These are phyloP conservation scores for Trichomycterus rosablanca DNA, from an alignment of 2,113 vertebrate species.

Conservation along the genomic window DNA sequence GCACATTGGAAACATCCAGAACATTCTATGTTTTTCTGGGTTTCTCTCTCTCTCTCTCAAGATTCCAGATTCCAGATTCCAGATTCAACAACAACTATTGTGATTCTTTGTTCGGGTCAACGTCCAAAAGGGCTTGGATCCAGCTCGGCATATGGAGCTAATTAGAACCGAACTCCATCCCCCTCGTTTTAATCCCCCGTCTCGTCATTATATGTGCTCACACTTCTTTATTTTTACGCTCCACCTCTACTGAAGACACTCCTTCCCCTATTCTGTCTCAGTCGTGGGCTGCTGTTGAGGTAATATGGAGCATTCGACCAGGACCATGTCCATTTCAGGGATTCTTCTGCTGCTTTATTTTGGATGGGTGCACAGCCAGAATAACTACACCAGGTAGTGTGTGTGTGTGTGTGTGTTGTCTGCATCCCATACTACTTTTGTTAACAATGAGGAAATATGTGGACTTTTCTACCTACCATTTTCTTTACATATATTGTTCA, in stretches of 20 bases:
- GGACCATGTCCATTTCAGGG: conserved; percentile 46
- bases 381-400: conserved; percentile 62
- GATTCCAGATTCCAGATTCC: too few species aligned
- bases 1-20: too few species aligned
- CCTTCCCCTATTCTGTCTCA: conserved; percentile 33
- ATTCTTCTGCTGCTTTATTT: conserved; percentile 53
- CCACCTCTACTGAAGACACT: conserved; percentile 18
- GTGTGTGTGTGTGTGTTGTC: background rate
- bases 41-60: background rate
- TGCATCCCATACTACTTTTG: too few species aligned
- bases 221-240: background rate
- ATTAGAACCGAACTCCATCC: conserved; percentile 24
- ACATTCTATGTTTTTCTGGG: too few species aligned
- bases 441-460: too few species aligned
- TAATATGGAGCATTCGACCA: conserved; percentile 52
- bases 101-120: too few species aligned
- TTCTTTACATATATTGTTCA: too few species aligned
- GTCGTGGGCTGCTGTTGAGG: conserved; percentile 17
- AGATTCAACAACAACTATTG: too few species aligned
- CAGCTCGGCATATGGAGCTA: conserved; percentile 38
- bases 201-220: conserved; percentile 21
- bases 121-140: background rate
- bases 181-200: conserved; percentile 1
- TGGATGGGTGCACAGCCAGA: conserved; percentile 52
- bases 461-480: too few species aligned